Base-by-base conservation (phyloP, 2,888 invertebrate genomes). In the Maniola hyperantus region DNA sequence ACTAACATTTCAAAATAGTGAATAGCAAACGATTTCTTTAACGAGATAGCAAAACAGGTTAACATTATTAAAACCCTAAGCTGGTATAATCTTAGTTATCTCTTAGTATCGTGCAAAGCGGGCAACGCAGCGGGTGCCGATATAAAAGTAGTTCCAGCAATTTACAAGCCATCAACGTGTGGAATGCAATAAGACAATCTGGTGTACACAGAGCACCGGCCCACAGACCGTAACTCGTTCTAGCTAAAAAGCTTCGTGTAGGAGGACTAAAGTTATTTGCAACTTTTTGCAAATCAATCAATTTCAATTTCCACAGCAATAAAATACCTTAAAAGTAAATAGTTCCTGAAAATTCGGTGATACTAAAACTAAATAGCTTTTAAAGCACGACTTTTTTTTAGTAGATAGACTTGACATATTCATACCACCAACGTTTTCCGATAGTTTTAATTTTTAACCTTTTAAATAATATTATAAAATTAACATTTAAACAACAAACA, bases 191-290 rank as follows among this genome's bases (percentile, higher is more conserved):
- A 70, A 72, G 69, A 71, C 67, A 53, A 58, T 66, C 51, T 62
- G 59, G 61, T 64, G 54, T 68, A 63, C 63, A 36, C 59, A 7
- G 54, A 42, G 65, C 58, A 67, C 64, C 53, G 39, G 58, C 58
- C 58, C 69, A 72, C 75, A 57, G 60, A 61, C 57, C 26, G 61
- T 64, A 68, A 66, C 66, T 64, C 46, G 66, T 63, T 70, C 59
- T 61, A 63, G 58, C 57, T 70, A 68, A 71, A 71, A 63, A 72
- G 69, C 68, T 73, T 65, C 58, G 74, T 77, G 89, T 88, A 79
- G 88, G 88, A 72, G 85, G 70, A 73, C 57, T 57, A 13, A 57
- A 83, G 78, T 81, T 85, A 84, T 83, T 80, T 82, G 74, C 74
- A 46, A 44, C n/a, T n/a, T n/a, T n/a, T n/a, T n/a, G n/a, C n/a